These are phyloP conservation scores for Campylorhamphus procurvoides DNA, from an alignment of 2,113 vertebrate genomes.

Conservation along the genomic window DNA sequence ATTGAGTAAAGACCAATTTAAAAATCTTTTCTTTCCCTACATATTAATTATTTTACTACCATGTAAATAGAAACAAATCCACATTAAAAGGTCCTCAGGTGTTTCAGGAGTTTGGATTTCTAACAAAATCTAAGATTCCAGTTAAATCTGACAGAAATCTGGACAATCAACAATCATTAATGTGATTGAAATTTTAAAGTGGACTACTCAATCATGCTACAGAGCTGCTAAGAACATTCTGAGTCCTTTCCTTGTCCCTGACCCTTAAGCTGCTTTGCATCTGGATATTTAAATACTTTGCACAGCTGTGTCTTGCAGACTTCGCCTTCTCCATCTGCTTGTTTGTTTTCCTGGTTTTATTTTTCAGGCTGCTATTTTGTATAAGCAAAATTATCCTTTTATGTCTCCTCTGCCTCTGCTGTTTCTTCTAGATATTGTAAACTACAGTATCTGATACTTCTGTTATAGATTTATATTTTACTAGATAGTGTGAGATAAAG, in stretches of 20 bases:
- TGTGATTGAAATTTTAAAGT: conserved; percentile 2
- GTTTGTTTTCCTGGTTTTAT: conserved; percentile 78
- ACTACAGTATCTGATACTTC: conserved; percentile 50
- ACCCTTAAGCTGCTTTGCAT: conserved; percentile 68
- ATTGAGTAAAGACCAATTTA: background rate
- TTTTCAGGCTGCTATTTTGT: conserved; percentile 79
- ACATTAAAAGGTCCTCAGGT: background rate
- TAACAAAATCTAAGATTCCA: background rate
- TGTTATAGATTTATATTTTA: conserved; percentile 50
- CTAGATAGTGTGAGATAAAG: conserved; percentile 39
- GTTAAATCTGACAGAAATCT: background rate
- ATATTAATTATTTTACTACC: background rate
- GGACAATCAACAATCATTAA: background rate
- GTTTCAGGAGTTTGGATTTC: background rate
- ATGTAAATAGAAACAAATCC: background rate
- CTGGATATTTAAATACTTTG: conserved; percentile 72
- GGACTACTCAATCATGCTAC: background rate
- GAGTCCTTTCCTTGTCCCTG: background rate
- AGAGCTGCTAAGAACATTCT: conserved; percentile 16
- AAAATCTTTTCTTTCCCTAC: background rate
- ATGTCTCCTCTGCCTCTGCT: conserved; percentile 55
- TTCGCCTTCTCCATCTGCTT: conserved; percentile 76
- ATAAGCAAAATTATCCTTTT: conserved; percentile 82
- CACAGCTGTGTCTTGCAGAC: conserved; percentile 75
- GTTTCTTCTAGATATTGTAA: conserved; percentile 67